A percentile compares a stretch with the other conserved stretches of the same genome.
These are phyloP conservation scores for Cheilosia pagana DNA, from an alignment of 2,888 invertebrate genomes.

Conservation along the genomic window DNA sequence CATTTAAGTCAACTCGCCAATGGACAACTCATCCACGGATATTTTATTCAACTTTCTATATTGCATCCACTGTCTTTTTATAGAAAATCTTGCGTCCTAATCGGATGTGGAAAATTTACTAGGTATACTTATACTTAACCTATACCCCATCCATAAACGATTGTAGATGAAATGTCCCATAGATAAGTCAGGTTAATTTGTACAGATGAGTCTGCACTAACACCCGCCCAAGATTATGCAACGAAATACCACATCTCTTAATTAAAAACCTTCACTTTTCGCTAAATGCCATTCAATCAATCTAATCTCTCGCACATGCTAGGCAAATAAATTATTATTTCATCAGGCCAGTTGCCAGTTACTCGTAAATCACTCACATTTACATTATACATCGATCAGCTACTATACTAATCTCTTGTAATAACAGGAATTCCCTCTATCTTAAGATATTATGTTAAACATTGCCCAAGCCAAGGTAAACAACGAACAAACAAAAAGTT, in stretches of 20 bases:
- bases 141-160: no score
- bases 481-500: conserved; percentile 30
- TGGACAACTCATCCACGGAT: no score
- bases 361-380: conserved; percentile 14
- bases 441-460: conserved; percentile 14
- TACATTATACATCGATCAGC: conserved; percentile 47
- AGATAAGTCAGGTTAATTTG: no score
- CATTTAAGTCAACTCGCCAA: no score
- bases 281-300: conserved; percentile 61
- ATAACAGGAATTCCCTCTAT: conserved; percentile 39
- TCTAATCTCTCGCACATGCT: conserved; percentile 21
- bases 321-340: conserved; percentile 55
- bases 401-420: conserved; percentile 48
- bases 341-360: conserved; percentile 36
- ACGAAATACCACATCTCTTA: background rate
- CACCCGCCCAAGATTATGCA: no score
- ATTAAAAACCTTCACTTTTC: background rate
- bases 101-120: no score
- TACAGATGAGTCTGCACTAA: no score
- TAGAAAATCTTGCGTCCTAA: no score
- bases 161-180: no score
- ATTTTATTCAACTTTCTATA: background rate
- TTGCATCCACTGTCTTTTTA: no score
- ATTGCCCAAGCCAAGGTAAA: conserved; percentile 26
- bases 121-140: no score